Conservation (phyloP, 1,140 invertebrate species). For the Frieseomelitta varia region DNA sequence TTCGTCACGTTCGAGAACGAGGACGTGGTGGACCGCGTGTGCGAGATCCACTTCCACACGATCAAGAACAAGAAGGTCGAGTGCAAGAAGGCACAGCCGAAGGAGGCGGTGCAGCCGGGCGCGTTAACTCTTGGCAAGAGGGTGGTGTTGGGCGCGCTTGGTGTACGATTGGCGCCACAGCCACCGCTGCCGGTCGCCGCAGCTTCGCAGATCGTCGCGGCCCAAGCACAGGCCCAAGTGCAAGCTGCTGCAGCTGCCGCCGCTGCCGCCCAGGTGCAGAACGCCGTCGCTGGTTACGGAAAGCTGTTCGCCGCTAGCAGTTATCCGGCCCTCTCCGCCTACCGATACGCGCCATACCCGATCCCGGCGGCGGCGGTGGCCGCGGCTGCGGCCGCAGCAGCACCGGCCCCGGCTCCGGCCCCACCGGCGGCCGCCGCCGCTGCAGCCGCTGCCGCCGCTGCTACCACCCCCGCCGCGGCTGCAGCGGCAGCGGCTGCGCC, state of each 20-base stretch:
- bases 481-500: conserved; percentile 84
- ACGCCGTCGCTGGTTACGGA: conserved; percentile 86
- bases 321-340: conserved; percentile 84
- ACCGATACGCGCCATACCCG: conserved; percentile 88
- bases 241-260: conserved; percentile 83
- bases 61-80: conserved; percentile 97
- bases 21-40: conserved; percentile 94
- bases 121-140: conserved; percentile 88
- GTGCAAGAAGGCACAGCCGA: conserved; percentile 96
- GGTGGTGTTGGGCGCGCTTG: conserved; percentile 87
- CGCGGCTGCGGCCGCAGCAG: conserved; percentile 82
- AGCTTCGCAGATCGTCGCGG: conserved; percentile 82
- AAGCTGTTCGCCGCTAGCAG: conserved; percentile 86
- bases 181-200: conserved; percentile 82
- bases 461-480: conserved; percentile 82
- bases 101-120: conserved; percentile 91
- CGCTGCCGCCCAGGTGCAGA: conserved; percentile 85
- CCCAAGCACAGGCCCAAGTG: conserved; percentile 83
- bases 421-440: conserved; percentile 79
- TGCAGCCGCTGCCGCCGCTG: conserved; percentile 76
- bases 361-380: conserved; percentile 85
- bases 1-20: conserved; percentile 96
- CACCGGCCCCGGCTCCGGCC: conserved; percentile 77
- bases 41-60: conserved; percentile 96
- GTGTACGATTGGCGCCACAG: conserved; percentile 84